Percentiles rank a stretch among this genome's conserved stretches.
These are phyloP conservation scores for Chelon auratus DNA, from an alignment of 2,797 vertebrate genomes.

Conservation along the genomic window DNA sequence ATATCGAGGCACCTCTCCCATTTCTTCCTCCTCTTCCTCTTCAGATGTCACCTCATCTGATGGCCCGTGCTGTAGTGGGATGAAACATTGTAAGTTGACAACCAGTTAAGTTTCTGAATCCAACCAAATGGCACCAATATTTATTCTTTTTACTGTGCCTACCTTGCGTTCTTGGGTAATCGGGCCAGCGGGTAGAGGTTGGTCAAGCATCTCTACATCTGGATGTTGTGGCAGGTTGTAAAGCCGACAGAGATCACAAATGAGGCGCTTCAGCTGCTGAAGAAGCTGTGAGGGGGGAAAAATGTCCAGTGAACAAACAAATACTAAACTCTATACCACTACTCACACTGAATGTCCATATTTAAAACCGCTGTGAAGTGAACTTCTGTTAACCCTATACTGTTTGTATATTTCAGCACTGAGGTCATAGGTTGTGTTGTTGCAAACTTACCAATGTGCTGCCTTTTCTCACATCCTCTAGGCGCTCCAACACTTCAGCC, in stretches of 20 bases:
- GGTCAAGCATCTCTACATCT: conserved; percentile 98
- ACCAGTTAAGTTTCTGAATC: not conserved
- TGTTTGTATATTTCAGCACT: not conserved
- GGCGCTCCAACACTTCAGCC: conserved; percentile 93
- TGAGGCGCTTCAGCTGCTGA: conserved; percentile 96
- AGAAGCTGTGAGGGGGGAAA: conserved; percentile 85
- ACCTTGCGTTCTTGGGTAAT: conserved; percentile 86
- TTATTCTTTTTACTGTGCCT: not conserved
- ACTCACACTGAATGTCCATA: not conserved
- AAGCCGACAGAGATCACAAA: conserved; percentile 97
- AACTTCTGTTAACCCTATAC: not conserved
- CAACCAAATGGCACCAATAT: not conserved
- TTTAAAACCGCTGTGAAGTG: not conserved
- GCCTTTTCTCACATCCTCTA: conserved; percentile 95
- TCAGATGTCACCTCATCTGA: conserved; percentile 96
- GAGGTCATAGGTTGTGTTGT: not conserved
- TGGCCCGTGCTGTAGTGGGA: conserved; percentile 73
- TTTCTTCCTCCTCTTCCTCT: conserved; percentile 96
- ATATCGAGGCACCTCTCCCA: conserved; percentile 89
- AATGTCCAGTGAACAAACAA: not conserved
- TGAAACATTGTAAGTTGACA: conserved; percentile 13
- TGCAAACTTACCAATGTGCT: conserved; percentile 90
- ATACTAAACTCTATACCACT: not conserved
- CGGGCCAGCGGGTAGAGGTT: conserved; percentile 93
- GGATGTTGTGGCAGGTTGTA: conserved; percentile 98